phyloP scores from a whole-genome alignment of 2,113 vertebrate genomes.

The Gopherus evgoodei region DNA sequence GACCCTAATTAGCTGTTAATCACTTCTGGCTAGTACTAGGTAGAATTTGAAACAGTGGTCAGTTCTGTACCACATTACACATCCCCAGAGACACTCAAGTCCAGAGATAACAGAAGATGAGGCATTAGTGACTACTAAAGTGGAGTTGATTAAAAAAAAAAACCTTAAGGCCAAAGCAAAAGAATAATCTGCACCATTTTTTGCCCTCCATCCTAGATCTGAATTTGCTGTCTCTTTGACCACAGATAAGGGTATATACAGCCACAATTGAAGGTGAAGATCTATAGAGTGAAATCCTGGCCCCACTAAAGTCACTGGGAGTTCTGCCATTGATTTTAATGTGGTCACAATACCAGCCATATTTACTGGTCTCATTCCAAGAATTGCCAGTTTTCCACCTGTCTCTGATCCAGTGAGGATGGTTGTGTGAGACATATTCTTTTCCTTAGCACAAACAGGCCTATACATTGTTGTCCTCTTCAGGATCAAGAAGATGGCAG shows the following conservation, averaged over 20 bases:
- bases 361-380: neutral
- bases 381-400: neutral
- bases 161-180: neutral
- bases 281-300: neutral
- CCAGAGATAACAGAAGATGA: neutral
- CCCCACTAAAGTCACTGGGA: neutral
- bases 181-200: neutral
- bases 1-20: neutral
- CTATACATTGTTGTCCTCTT: neutral
- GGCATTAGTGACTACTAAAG: neutral
- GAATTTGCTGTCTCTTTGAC: neutral
- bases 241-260: rapidly evolving
- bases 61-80: neutral
- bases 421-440: neutral
- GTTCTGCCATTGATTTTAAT: neutral
- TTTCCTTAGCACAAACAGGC: neutral
- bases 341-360: no score
- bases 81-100: neutral
- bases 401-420: neutral
- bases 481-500: neutral
- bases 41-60: neutral
- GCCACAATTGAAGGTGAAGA: neutral
- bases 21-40: neutral
- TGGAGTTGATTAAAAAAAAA: neutral
- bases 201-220: neutral